A percentile compares a stretch with the other conserved stretches of the same genome.
These are phyloP conservation scores for Catostylus mosaicus DNA, from an alignment of 30 jellyfish, hydroid and myxozoan genomes.

Conservation along the genomic window DNA sequence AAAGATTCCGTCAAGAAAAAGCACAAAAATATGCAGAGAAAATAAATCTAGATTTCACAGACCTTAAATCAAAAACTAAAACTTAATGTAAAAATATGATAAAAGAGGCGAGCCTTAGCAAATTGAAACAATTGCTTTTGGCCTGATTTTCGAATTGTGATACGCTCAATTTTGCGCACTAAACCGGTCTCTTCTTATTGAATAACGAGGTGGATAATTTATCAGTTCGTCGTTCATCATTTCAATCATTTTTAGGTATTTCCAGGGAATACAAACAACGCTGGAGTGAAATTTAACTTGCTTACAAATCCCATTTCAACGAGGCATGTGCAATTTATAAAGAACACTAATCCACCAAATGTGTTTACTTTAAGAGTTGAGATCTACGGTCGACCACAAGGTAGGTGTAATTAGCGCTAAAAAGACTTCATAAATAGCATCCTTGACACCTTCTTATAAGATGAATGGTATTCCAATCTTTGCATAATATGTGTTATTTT, in stretches of 20 bases:
- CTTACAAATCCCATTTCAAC: constrained; percentile 44
- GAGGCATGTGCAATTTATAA: constrained; percentile 45
- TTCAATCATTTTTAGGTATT: constrained; percentile 25
- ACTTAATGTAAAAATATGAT: background rate
- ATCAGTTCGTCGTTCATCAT: no score
- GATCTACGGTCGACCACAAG: constrained; percentile 56
- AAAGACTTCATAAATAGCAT: no score
- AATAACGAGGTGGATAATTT: no score
- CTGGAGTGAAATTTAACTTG: constrained; percentile 57
- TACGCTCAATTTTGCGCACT: no score
- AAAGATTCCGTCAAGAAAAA: background rate
- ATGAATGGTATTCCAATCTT: no score
- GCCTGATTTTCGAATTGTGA: no score
- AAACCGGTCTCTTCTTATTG: no score
- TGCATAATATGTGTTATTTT: no score
- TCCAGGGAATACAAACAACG: constrained; percentile 50
- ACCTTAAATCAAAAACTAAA: background rate
- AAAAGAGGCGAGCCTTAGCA: background rate
- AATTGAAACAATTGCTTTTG: background rate
- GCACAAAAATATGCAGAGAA: background rate
- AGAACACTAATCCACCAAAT: constrained; percentile 2
- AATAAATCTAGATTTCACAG: background rate
- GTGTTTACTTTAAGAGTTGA: constrained; percentile 41
- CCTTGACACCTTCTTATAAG: no score
- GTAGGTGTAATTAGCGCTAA: constrained; percentile 14